Base-by-base conservation (phyloP, 1,140 invertebrate genomes). In the Papilio glaucus region DNA sequence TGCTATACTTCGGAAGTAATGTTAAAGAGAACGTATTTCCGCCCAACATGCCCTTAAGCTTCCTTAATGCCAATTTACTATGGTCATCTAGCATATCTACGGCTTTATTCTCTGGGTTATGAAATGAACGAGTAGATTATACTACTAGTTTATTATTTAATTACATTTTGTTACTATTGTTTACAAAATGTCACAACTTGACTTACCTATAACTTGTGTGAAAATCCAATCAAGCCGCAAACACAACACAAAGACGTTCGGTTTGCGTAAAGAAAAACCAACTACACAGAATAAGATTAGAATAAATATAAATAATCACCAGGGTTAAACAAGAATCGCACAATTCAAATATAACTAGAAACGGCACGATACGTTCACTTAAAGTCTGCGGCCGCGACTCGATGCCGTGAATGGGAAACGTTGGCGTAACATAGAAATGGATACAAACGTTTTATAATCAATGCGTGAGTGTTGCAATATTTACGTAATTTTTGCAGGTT, bases 401-500 rank as follows among this genome's bases (percentile, higher is more conserved):
- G 62, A 39, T 62, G 76, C 75, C 67, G 42, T 77, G 68, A 76
- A 77, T 72, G 76, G 63, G 49, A 67, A 61, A 49, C 78, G 75
- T 65, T 79, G 76, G 80, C 77, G 77, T 72, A 69, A 73, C 72
- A 72, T 73, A 29, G 57, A 81, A 71, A 80, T 74, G 71, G 80
- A 83, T 84, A 85, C 83, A 80, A 83, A 82, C 78, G 78, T 86
- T 85, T 89, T 79, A 86, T 86, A 90, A 88, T 89, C 87, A 81
- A 88, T 89, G 85, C 82, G 82, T 85, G 84, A 82, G 80, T 89
- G 86, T 90, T 86, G 89, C 89, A 91, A 91, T 90, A 91, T 92
- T 92, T 89, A 89, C 90, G 90, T 89, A 89, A 91, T 91, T 89
- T 90, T 92, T 89, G 90, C 87, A 89, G 88, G 67, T 78, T 87